Conservation (phyloP, 1,140 invertebrate genomes). For the Nebria ingens region DNA sequence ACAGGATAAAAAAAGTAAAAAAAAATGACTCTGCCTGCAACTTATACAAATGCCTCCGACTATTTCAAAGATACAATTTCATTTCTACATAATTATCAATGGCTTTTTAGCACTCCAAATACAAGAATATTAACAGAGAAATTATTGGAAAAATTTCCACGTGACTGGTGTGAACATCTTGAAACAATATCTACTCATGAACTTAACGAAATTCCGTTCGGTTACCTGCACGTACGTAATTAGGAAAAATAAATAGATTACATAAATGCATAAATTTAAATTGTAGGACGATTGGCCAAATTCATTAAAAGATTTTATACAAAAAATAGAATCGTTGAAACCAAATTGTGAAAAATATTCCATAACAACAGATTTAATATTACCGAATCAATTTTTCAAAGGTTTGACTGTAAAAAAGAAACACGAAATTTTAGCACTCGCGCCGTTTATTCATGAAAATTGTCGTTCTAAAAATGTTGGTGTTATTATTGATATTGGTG, state of each 20-base stretch:
- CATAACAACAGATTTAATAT: conserved; percentile 15
- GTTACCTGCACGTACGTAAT: too few relatives aligned
- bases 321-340: conserved; percentile 26
- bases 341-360: conserved; percentile 23
- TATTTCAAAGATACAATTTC: conserved; percentile 47
- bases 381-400: conserved; percentile 31
- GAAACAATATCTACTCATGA: conserved; percentile 34
- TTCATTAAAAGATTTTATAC: conserved; percentile 35
- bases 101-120: conserved; percentile 56
- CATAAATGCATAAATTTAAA: conserved; percentile 14
- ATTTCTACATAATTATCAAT: conserved; percentile 48
- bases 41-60: conserved; percentile 24
- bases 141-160: conserved; percentile 42
- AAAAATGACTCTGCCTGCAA: neutral
- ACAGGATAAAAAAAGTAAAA: too few relatives aligned
- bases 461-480: conserved; percentile 40
- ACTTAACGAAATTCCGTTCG: conserved; percentile 34
- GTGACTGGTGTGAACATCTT: conserved; percentile 40
- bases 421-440: conserved; percentile 54
- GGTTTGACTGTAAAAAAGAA: conserved; percentile 51
- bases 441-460: conserved; percentile 43
- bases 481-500: conserved; percentile 69
- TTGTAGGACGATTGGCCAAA: conserved; percentile 33
- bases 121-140: conserved; percentile 49
- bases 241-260: too few relatives aligned